Evolutionary conservation across 2,113 vertebrate species (phyloP).

Genomic region (Erythrocebus patas): DNA sequence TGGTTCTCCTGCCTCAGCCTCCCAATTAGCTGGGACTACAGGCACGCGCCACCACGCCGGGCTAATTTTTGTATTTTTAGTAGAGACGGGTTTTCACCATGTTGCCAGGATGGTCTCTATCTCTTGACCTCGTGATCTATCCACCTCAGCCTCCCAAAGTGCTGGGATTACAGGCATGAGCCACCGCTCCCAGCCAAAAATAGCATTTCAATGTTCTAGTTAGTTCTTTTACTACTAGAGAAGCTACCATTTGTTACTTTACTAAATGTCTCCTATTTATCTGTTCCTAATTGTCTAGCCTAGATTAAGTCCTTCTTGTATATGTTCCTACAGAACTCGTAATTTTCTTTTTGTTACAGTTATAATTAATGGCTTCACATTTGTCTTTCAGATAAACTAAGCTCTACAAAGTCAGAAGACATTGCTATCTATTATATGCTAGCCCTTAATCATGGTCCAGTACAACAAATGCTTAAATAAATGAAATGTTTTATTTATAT

Average conservation of each 20-base stretch:
- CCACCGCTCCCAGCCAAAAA: too few species aligned
- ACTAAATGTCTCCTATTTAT: not conserved
- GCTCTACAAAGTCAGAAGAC: constrained; percentile 1
- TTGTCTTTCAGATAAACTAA: not conserved
- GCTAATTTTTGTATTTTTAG: too few species aligned
- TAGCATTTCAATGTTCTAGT: not conserved
- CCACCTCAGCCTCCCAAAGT: too few species aligned
- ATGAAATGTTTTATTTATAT: not conserved
- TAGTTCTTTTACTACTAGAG: not conserved
- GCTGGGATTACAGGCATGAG: too few species aligned
- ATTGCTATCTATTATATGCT: not conserved
- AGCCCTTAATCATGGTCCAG: not conserved
- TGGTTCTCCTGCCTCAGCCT: too few species aligned
- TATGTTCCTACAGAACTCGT: not conserved
- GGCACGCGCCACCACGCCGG: too few species aligned
- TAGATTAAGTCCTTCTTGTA: not conserved
- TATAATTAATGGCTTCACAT: not conserved
- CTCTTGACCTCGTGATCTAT: too few species aligned
- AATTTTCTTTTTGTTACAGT: not conserved
- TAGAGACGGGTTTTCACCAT: too few species aligned
- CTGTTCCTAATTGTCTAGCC: not conserved
- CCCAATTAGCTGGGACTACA: too few species aligned
- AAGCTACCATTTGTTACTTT: not conserved
- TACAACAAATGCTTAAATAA: constrained; percentile 14
- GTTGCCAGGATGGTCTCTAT: too few species aligned